Evolutionary conservation across 2,113 vertebrate species (phyloP), one percentile per base, ranked within the genome.

Genomic region (Lanius collurio): DNA sequence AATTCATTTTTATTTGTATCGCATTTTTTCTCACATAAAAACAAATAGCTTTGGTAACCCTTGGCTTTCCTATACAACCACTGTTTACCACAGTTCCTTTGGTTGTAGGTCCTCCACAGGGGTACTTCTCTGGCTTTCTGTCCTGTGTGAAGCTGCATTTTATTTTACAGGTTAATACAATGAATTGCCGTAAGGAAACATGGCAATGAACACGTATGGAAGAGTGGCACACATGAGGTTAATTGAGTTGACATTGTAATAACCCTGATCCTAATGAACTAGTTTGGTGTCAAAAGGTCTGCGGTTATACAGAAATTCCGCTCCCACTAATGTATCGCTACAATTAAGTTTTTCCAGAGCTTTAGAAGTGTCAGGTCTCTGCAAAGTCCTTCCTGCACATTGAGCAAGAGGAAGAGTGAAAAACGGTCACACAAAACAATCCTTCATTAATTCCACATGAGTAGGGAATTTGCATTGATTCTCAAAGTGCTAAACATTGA

Each of bases 31-130:
- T 97, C 71, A 50, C 46, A 82, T 95, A 96, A 96, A 95, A 98
- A 97, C 83, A 97, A 97, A 71, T 75, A 89, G 73, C 97, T 98
- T 98, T 98, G 97, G 97, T 98, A 97, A 97, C 95, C 97, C 97
- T 97, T 96, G 97, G 94, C 95, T 97, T 93, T 95, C 96, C 80
- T 89, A 95, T 92, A 95, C 96, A 97, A 96, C 95, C 95, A 57
- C 91, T 94, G 94, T 97, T 94, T 94, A 95, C 83, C 89, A 93
- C 96, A 96, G 96, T 96, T 97, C 97, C 95, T 98, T 98, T 98
- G 97, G 98, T 73, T 96, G 97, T 86, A 90, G n/a, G 97, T 97
- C 95, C 97, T 98, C 97, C 95, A 91, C 74, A 97, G 97, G 97
- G 95, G 95, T 97, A 91, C 94, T 93, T 97, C 73, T 96, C 97